A percentile compares a stretch with the other conserved stretches of the same genome.
These are phyloP conservation scores for Florisuga fusca DNA, from an alignment of 2,797 vertebrate species.

Conservation along the genomic window DNA sequence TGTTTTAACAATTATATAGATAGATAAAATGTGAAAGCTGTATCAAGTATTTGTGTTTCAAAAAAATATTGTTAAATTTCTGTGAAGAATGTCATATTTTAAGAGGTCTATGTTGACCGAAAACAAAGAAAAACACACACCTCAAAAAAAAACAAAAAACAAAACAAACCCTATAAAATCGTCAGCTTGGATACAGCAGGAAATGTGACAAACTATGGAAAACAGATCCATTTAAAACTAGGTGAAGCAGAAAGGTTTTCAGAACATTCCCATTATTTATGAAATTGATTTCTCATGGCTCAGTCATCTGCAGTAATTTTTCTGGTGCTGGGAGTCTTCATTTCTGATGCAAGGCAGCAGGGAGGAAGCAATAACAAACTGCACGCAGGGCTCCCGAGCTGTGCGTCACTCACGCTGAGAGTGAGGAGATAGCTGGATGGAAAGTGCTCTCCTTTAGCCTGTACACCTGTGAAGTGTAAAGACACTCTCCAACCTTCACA, in stretches of 20 bases:
- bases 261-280: neutral
- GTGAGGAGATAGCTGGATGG: neutral
- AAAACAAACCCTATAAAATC: neutral
- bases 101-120: neutral
- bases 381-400: neutral
- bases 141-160: neutral
- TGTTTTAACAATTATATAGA: neutral
- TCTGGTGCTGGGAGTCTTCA: neutral
- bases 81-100: neutral
- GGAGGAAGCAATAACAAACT: neutral
- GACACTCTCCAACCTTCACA: neutral
- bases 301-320: neutral
- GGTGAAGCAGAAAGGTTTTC: constrained; percentile 1
- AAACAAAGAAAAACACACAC: neutral
- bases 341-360: neutral
- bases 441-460: neutral
- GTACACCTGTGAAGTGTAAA: neutral
- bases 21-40: neutral
- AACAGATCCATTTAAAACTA: constrained; percentile 4
- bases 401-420: neutral
- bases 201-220: neutral
- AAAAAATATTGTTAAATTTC: neutral
- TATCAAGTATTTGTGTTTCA: neutral
- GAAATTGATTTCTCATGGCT: constrained; percentile 4
- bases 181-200: neutral